Evolutionary conservation across 2,888 invertebrate genomes (phyloP), one percentile per base, ranked within the genome.

Genomic region (Drosophila vallismaia): DNA sequence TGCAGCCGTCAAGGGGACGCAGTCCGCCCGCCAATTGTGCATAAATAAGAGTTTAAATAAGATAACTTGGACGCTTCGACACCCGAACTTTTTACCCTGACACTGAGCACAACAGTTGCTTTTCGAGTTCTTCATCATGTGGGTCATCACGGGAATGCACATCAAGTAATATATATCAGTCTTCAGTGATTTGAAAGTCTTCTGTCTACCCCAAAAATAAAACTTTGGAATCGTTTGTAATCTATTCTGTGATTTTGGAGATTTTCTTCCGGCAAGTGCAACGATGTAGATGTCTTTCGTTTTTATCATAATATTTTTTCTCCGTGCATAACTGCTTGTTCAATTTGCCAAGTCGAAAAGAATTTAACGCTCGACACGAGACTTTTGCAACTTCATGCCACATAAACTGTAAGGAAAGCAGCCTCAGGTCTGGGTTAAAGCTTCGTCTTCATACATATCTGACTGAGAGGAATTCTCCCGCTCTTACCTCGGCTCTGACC

Each of bases 401-500:
- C 84, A 84, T 84, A 84, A 84, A 84, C 87, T 74, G 82, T 81
- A 84, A 69, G 87, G 69, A 86, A 84, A 86, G 71, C 77, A 86
- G 79, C 62, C 50, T 51, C 55, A 46, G 42, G 56, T 63, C 49
- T 44, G 9, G 42, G 19, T 38, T 29, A n/a, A 12, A 9, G 66
- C 54, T 44, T 29, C 40, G 54, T 19, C 26, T 49, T 33, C 19
- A 19, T 19, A 1, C 24, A 33, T 12, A 40, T 33, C 26, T 45
- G 69, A 46, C 49, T 26, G 44, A 45, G 24, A 36, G 53, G 50
- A 46, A 46, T 38, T 45, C 28, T 10, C 33, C 19, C 33, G 29
- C 51, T 19, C 33, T 4, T 29, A 42, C 49, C 67, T 28, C 58
- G 45, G 53, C 40, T 36, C 40, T 78, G 75, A 74, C 89, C 88